Conservation (phyloP, 2,797 vertebrate species). For the Okamejei kenojei region DNA sequence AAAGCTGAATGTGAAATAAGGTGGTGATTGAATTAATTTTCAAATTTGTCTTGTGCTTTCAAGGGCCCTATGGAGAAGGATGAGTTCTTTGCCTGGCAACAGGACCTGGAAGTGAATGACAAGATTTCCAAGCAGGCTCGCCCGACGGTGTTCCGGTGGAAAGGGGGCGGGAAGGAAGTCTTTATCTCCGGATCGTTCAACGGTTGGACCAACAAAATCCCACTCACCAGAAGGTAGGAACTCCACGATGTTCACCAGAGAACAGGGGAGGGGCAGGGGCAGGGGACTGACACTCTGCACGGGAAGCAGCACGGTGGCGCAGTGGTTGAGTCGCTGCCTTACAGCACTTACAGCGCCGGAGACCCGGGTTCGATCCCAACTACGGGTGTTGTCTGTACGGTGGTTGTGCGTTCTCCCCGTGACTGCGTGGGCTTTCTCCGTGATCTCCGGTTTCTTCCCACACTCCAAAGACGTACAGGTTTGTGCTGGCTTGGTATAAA, state of each 20-base stretch:
- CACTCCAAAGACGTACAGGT: too few relatives aligned
- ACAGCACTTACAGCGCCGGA: too few relatives aligned
- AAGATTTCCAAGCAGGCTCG: slow-evolving; percentile 69
- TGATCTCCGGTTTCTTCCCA: too few relatives aligned
- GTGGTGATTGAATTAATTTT: background rate
- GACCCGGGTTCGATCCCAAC: too few relatives aligned
- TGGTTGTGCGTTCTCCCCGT: too few relatives aligned
- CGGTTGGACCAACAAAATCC: slow-evolving; percentile 90
- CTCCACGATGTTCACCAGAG: background rate
- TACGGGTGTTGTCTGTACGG: too few relatives aligned
- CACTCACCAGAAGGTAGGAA: slow-evolving; percentile 80
- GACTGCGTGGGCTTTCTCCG: too few relatives aligned
- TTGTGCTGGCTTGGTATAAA: too few relatives aligned
- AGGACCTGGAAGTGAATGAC: slow-evolving; percentile 76
- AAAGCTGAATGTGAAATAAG: background rate
- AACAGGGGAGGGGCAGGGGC: too few relatives aligned
- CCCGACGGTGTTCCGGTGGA: slow-evolving; percentile 89
- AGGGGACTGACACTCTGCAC: background rate
- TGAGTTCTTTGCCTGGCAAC: slow-evolving; percentile 89
- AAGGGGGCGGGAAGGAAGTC: slow-evolving; percentile 79
- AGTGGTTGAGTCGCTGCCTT: too few relatives aligned
- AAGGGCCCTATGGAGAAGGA: slow-evolving; percentile 75
- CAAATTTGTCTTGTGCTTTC: background rate
- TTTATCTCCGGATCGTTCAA: slow-evolving; percentile 92
- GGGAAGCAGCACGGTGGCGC: too few relatives aligned